Base-by-base conservation (phyloP, 2,888 invertebrate species). In the Caenorhabditis sp. region DNA sequence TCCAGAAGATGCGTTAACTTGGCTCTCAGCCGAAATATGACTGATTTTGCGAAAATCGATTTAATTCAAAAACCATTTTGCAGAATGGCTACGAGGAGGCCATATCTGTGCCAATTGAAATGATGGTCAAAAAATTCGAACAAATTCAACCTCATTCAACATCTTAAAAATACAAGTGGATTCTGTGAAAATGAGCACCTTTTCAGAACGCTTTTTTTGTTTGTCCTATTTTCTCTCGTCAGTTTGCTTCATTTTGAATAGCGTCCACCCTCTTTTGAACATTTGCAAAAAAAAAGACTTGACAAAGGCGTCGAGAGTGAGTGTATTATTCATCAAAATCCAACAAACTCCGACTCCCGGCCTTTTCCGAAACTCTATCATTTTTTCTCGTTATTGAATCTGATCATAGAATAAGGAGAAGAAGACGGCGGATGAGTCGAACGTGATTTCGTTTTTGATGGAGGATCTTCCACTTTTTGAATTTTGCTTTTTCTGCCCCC, bases 261-360 rank as follows among this genome's bases (percentile, higher is more conserved):
- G 56, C 37, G 30, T 30, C 39, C 30, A 62, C 43, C 22, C 52
- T 50, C n/a, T 41, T 61, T 59, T 15, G 17, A 17, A 27, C 39
- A 2, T 65, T 45, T 45, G 9, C 22, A 3, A 26, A 24, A 56
- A 56, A 45, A 61, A 35, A 48, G 27, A 52, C 30, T 39, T 26
- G n/a, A 56, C 56, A 66, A 65, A 45, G 43, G 63, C 63, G n/a
- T n/a, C 41, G 17, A 48, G 26, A 56, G 26, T 66, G 50, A 41
- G 56, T 39, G 41, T 66, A 50, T 50, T 56, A 66, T 66, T 66
- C 46, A 66, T 66, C 39, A 17, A 48, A 3, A 48, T 48, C 27
- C 30, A 15, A 46, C 27, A 22, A 56, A 32, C 26, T 56, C 24
- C 55, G 52, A 17, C 41, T 43, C 39, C 41, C 66, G 30, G 24